phyloP scores from a whole-genome alignment of 2,797 vertebrate genomes.

The Salarias fasciatus region DNA sequence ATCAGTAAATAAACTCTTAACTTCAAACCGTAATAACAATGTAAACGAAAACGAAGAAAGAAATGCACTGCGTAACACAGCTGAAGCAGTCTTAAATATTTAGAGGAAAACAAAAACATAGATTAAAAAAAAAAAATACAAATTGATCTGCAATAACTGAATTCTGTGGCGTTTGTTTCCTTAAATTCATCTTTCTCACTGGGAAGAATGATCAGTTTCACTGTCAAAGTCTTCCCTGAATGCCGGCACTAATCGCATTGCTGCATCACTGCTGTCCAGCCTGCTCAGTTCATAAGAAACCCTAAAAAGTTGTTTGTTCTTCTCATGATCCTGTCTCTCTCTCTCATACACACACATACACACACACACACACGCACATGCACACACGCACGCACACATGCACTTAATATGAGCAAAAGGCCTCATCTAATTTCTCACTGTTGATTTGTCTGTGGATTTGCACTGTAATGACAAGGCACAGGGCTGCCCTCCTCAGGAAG shows the following conservation, averaged over 20 bases:
- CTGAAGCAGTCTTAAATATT: background rate
- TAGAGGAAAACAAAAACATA: constrained; percentile 4
- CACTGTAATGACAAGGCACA: constrained; percentile 50
- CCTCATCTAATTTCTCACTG: constrained; percentile 47
- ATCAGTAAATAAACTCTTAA: constrained; percentile 3
- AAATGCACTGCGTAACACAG: too few relatives aligned
- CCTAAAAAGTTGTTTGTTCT: constrained; percentile 29
- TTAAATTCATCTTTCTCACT: constrained; percentile 23
- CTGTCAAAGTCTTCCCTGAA: constrained; percentile 29
- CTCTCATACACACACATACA: too few relatives aligned
- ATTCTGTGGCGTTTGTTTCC: constrained; percentile 12
- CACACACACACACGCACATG: too few relatives aligned
- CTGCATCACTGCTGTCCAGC: constrained; percentile 16
- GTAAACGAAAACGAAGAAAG: too few relatives aligned
- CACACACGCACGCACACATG: too few relatives aligned
- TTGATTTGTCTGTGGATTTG: constrained; percentile 50
- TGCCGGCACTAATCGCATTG: constrained; percentile 32
- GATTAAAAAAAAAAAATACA: background rate
- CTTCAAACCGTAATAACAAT: background rate
- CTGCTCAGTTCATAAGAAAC: constrained; percentile 44
- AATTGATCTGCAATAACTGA: constrained; percentile 7
- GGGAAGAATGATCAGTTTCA: constrained; percentile 26
- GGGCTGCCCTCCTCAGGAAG: constrained; percentile 77
- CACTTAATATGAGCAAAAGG: constrained; percentile 53
- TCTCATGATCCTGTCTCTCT: too few relatives aligned